Evolutionary conservation across 1,140 invertebrate species (phyloP).

Genomic region (Drosophila novamexicana): DNA sequence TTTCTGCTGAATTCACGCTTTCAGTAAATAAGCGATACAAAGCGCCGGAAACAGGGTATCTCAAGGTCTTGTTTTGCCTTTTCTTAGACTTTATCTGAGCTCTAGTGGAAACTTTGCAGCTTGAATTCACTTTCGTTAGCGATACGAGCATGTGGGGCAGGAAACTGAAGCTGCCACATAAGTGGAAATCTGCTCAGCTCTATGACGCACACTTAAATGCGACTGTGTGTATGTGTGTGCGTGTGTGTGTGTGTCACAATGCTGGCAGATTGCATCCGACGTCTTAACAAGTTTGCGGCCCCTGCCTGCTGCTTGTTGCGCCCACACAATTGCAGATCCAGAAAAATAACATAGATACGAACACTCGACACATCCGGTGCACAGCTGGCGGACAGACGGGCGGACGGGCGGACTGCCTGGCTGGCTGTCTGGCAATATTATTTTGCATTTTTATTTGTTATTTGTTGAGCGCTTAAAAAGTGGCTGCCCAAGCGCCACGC

Average conservation of each 20-base stretch:
- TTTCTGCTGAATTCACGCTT: too few relatives aligned
- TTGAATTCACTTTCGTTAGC: background rate
- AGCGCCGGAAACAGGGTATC: background rate
- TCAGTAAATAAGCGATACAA: background rate
- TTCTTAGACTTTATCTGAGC: background rate
- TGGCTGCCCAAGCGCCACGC: background rate
- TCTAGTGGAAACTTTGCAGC: background rate
- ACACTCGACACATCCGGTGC: constrained; percentile 18
- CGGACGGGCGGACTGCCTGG: background rate
- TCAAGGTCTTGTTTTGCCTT: background rate
- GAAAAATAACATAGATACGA: background rate
- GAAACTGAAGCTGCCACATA: constrained; percentile 29
- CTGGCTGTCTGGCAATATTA: constrained; percentile 35
- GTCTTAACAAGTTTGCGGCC: constrained; percentile 22
- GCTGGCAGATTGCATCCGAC: constrained; percentile 35
- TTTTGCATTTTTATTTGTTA: constrained; percentile 39
- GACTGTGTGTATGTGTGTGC: background rate
- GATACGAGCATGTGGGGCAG: constrained; percentile 8
- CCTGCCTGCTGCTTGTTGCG: constrained; percentile 4
- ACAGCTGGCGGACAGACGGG: constrained; percentile 1
- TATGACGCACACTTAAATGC: constrained; percentile 5
- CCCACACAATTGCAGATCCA: constrained; percentile 9
- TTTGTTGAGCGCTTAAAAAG: constrained; percentile 33
- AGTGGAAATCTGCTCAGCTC: constrained; percentile 7
- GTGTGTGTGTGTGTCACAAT: background rate